These are phyloP conservation scores for Lophochroa leadbeateri DNA, from an alignment of 2,113 vertebrate genomes.

Conservation along the genomic window DNA sequence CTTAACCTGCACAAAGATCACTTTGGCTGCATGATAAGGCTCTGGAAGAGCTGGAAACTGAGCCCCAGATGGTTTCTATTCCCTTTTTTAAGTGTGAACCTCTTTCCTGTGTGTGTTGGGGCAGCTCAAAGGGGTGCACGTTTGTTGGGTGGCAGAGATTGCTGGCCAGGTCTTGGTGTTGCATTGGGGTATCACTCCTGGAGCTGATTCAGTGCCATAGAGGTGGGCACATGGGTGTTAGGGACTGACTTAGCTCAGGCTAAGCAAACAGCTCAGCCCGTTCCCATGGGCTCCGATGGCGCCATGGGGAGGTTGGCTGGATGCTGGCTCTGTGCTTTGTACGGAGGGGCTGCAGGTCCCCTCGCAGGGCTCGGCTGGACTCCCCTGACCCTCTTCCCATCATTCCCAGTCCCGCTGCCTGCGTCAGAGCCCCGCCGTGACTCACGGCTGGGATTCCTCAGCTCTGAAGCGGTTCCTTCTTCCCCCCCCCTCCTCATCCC, in stretches of 20 bases:
- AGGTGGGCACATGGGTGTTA: accelerated
- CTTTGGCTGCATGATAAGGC: not conserved
- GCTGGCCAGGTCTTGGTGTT: not conserved
- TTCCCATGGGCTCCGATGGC: accelerated
- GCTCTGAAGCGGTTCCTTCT: slow-evolving; percentile 13
- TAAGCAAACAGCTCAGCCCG: accelerated
- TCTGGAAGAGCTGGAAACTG: not conserved
- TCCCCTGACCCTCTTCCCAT: not conserved
- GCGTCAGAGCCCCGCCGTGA: not conserved
- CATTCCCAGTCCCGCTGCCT: not conserved
- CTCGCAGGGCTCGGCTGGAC: not conserved
- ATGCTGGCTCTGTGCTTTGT: not conserved
- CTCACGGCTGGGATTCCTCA: slow-evolving; percentile 25
- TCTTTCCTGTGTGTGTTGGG: not conserved
- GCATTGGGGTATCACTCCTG: not conserved
- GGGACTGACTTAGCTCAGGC: not conserved
- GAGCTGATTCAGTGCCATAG: not conserved
- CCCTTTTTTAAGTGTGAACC: not conserved
- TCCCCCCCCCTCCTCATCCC: not conserved
- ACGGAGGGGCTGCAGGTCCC: not conserved
- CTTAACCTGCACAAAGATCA: not conserved
- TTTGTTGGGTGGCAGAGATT: not conserved
- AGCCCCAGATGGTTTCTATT: not conserved
- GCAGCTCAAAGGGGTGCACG: accelerated
- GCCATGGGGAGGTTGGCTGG: not conserved